Evolutionary conservation across 2,888 invertebrate genomes (phyloP).

Genomic region (Napeogenes inachia): DNA sequence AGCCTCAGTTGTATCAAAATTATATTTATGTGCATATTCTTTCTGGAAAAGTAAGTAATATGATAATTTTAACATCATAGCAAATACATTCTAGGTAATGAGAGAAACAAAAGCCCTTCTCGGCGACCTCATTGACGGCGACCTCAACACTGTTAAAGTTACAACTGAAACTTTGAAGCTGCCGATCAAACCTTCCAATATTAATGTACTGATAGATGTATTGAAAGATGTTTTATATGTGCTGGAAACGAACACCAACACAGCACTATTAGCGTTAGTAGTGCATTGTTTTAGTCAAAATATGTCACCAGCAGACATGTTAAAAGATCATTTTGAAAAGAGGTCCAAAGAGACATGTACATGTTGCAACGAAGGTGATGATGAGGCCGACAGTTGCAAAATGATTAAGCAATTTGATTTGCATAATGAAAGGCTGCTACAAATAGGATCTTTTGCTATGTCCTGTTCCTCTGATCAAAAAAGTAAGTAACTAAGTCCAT

Average conservation of each 20-base stretch:
- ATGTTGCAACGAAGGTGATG: conserved; percentile 42
- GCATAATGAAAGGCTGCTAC: conserved; percentile 81
- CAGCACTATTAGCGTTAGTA: conserved; percentile 78
- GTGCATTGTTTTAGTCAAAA: conserved; percentile 57
- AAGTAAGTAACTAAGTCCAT: conserved; percentile 44
- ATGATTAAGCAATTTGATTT: conserved; percentile 81
- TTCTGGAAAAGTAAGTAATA: no score
- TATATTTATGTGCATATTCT: no score
- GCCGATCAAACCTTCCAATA: conserved; percentile 65
- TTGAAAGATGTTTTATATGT: conserved; percentile 79
- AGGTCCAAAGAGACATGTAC: conserved; percentile 38
- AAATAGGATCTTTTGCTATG: conserved; percentile 84
- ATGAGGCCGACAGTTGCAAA: conserved; percentile 62
- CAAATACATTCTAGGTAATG: conserved; percentile 59
- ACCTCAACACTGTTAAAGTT: conserved; percentile 66
- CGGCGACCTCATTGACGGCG: conserved; percentile 59
- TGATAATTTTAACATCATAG: no score
- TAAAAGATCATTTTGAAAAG: conserved; percentile 50
- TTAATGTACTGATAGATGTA: conserved; percentile 77
- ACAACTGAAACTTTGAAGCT: conserved; percentile 52
- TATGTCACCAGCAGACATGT: conserved; percentile 48
- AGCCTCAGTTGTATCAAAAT: no score
- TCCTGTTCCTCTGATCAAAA: conserved; percentile 72
- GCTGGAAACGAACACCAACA: conserved; percentile 81
- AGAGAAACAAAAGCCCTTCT: conserved; percentile 69